Evolutionary conservation across 2,113 vertebrate species (phyloP).

Genomic region (Aegithalos caudatus): DNA sequence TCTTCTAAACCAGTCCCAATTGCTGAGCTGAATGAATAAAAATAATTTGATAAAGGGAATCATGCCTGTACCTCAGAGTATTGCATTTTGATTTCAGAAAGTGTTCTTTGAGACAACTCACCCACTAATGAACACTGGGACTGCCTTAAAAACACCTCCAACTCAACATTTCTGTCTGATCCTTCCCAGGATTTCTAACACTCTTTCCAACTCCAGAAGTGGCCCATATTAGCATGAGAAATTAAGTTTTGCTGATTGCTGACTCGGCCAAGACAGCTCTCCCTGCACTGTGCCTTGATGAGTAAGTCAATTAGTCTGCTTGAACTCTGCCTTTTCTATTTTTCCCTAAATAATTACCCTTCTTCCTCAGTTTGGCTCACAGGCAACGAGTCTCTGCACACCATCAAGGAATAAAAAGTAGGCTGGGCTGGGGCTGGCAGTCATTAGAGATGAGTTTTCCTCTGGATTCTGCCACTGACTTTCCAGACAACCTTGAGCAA

Average conservation of each 20-base stretch:
- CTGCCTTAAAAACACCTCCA: not conserved
- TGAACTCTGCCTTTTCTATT: not conserved
- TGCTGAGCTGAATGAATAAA: not conserved
- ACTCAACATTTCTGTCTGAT: not conserved
- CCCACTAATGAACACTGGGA: not conserved
- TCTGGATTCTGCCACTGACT: conserved; percentile 2
- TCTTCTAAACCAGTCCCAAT: not conserved
- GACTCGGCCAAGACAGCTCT: not conserved
- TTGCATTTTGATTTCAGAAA: not conserved
- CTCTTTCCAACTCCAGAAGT: not conserved
- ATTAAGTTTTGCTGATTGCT: not conserved
- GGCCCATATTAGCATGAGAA: not conserved
- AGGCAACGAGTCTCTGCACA: not conserved
- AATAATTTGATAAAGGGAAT: not conserved
- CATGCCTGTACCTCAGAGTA: not conserved
- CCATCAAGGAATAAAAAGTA: not conserved
- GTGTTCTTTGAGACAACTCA: not conserved
- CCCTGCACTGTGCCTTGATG: not conserved
- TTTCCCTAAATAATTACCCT: not conserved
- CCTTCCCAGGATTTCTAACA: not conserved
- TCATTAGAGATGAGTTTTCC: not conserved
- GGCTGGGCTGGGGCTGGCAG: not conserved
- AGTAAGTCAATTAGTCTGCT: not conserved
- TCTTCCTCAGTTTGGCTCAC: not conserved
- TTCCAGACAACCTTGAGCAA: not conserved